phyloP scores from a whole-genome alignment of 2,888 invertebrate genomes.

The Anoncus sp. region DNA sequence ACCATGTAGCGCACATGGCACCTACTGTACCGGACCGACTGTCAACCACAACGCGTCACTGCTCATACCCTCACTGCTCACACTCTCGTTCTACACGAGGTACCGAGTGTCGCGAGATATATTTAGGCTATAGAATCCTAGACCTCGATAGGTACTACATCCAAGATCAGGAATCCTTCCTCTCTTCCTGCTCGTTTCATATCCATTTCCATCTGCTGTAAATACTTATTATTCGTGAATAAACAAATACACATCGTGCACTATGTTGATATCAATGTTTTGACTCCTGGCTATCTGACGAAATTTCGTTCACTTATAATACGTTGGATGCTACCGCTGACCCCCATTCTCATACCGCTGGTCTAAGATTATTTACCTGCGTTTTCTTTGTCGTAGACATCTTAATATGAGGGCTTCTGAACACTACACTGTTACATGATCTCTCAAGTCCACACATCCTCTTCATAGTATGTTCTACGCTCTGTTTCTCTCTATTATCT shows the following conservation, averaged over 20 bases:
- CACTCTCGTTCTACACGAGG: conserved; percentile 11
- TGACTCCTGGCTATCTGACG: too few species aligned
- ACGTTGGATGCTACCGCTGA: not conserved
- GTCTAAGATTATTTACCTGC: too few species aligned
- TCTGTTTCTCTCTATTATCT: conserved; percentile 1
- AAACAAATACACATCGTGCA: conserved; percentile 23
- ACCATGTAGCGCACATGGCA: conserved; percentile 21
- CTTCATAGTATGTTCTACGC: not conserved
- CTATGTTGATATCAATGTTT: conserved; percentile 24
- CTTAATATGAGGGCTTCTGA: conserved; percentile 3
- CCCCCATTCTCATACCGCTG: too few species aligned
- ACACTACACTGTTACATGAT: conserved; percentile 27
- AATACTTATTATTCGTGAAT: not conserved
- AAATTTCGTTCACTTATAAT: not conserved
- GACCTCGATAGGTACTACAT: not conserved
- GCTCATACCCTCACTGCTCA: not conserved
- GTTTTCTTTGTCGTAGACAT: not conserved
- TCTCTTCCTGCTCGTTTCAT: not conserved
- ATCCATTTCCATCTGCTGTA: not conserved
- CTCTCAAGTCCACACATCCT: conserved; percentile 6
- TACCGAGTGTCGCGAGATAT: conserved; percentile 24
- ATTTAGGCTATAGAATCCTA: conserved; percentile 1
- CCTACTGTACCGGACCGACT: conserved; percentile 7
- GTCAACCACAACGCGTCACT: not conserved
- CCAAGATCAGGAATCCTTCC: not conserved